These are phyloP conservation scores for Chalcosyrphus nemorum DNA, from an alignment of 2,888 invertebrate species.

Conservation along the genomic window DNA sequence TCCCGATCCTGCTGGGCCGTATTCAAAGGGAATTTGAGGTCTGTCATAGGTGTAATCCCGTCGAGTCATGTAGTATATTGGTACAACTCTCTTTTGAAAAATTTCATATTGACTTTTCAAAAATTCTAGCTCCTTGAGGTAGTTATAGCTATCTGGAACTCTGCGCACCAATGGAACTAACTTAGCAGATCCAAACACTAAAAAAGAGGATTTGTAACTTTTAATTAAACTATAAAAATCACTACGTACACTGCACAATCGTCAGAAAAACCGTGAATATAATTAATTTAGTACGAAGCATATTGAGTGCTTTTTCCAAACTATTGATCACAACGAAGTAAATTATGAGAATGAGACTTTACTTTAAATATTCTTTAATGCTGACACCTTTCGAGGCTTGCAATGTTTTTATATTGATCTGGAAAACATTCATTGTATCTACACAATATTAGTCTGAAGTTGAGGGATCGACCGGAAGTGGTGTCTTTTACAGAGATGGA, in stretches of 20 bases:
- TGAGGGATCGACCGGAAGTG: background rate
- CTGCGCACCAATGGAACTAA: background rate
- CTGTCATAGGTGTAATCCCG: conserved; percentile 13
- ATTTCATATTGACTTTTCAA: conserved; percentile 50
- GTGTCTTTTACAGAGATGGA: background rate
- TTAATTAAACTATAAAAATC: background rate
- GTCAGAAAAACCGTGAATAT: background rate
- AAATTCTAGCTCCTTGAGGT: conserved; percentile 23
- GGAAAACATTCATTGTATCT: background rate
- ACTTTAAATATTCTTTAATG: conserved; percentile 24
- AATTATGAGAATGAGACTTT: background rate
- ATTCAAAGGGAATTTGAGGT: conserved; percentile 11
- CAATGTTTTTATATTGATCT: background rate
- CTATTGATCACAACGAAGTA: background rate
- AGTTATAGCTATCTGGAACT: background rate
- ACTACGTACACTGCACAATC: background rate
- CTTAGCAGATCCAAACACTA: conserved; percentile 1
- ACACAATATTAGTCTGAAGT: no score
- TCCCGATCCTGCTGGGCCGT: background rate
- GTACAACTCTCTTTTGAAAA: background rate
- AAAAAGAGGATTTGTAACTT: background rate
- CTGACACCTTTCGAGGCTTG: background rate
- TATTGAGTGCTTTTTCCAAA: background rate
- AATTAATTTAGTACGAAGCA: background rate
- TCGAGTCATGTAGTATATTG: background rate